Evolutionary conservation across 2,113 vertebrate species (phyloP), one percentile per base, ranked within the genome.

Genomic region (Coreoperca whiteheadi): DNA sequence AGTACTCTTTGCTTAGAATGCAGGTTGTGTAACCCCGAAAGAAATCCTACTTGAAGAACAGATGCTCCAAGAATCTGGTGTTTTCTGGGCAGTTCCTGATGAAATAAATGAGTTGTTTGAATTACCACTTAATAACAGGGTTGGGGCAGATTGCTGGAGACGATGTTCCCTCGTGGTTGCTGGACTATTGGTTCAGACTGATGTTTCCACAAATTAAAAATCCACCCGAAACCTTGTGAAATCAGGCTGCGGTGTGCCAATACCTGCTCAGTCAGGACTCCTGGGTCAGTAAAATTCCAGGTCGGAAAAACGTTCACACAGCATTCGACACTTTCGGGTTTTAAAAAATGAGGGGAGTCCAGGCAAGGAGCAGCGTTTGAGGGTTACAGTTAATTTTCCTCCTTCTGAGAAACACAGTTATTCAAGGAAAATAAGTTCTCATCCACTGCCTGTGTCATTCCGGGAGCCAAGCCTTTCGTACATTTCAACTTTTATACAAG

Each of bases 191-290:
- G 77, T 81, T 85, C 77, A 74, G 74, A 37, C 67, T 67, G 83
- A 91, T 85, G 89, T 94, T 91, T 92, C 91, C 92, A 84, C 83
- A 63, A 81, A 91, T 92, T 89, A 92, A 91, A 90, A 89, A 88
- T 87, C 89, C 85, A 91, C 90, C 83, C 85, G 82, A 88, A 91
- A 88, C 86, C 89, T 87, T 76, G 88, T 89, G 87, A 88, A 87
- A 89, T 84, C 81, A 79, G 85, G 4, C 88, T 84, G 91, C 34
- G 89, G 90, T 83, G 87, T 64, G 59, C 89, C 91, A 81, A 75
- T 93, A 93, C 92, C 92, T 93, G 92, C 92, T 82, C 90, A 30
- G 88, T 90, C 87, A 91, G 85, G 89, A 82, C 89, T 82, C 89
- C 89, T 77, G 88, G 87, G 87, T 77, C 74, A 67, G 82, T 51